Base-by-base conservation (phyloP, 2,113 vertebrate genomes). In the Eurystomus gularis region DNA sequence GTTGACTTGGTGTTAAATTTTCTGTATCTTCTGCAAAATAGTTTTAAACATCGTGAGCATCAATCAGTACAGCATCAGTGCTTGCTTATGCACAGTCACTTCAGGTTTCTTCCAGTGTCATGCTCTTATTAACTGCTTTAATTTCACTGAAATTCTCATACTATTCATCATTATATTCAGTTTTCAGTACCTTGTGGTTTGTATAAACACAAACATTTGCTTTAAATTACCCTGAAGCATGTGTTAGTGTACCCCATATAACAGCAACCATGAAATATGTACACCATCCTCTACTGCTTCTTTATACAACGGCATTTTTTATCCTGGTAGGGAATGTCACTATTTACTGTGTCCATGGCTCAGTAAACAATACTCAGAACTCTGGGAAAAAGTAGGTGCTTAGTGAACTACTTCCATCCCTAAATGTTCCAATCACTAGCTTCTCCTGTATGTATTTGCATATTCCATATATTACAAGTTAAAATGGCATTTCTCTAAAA, bases 1-100 rank as follows among this genome's bases (percentile, higher is more conserved):
- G 49, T 82, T 91, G 88, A 79, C 44, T 73, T 82, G 58, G 28
- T 58, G 61, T 76, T 92, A 91, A 93, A 94, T 94, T 92, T 88
- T 35, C 86, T 93, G 29, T 40, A 9, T 93, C 65, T 80, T 86
- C 58, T 86, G 55, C 82, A 90, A 88, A 93, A 89, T 57, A 62
- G 39, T 71, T 81, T 85, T 85, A 80, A 84, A 84, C 48, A 37
- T 52, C 0, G 0, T 44, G 65, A 60, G 48, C 82, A 79, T 75
- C 37, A 39, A 15, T 62, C 55, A 51, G 42, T 29, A 44, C 66
- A 78, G 33, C 21, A 73, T n/a, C 49, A 76, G 20, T 9, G 18
- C 71, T 78, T 49, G 29, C 19, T 95, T 88, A 20, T 76, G 35
- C 35, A 81, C 31, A 85, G 60, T 75, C 13, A 28, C 31, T 71